Percentiles rank a stretch among this genome's conserved stretches.
Conservation (phyloP, 2,113 vertebrate species). For the Tachysurus vachellii region DNA sequence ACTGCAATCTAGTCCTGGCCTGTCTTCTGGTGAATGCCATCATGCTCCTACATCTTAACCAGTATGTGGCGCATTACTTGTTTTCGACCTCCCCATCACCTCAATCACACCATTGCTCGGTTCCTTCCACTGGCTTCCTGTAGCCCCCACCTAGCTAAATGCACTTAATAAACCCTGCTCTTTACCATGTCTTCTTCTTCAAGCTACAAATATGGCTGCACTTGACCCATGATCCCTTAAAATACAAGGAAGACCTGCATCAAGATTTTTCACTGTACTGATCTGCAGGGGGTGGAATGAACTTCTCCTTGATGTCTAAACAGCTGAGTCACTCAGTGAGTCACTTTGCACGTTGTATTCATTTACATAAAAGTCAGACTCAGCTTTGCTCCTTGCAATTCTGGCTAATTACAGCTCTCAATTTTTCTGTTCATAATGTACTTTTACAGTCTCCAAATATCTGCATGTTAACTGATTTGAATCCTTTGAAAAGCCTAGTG, state of each 20-base stretch:
- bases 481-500: too few species aligned
- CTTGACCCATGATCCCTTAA: background rate
- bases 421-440: background rate
- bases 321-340: background rate
- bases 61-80: background rate
- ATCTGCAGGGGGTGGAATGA: background rate
- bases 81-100: background rate
- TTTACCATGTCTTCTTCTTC: background rate
- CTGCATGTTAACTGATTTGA: too few species aligned
- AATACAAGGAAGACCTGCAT: background rate
- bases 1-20: background rate
- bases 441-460: background rate
- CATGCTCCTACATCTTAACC: background rate
- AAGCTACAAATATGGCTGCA: background rate
- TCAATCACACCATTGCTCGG: background rate
- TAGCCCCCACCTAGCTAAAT: background rate
- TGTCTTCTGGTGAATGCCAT: background rate
- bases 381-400: background rate
- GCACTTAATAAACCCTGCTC: background rate
- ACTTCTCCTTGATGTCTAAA: background rate
- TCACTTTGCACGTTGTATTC: background rate
- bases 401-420: background rate
- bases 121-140: background rate
- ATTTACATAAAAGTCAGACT: slow-evolving; percentile 3
- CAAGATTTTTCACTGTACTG: background rate